Evolutionary conservation across 2,888 invertebrate genomes (phyloP).

Genomic region (Lingula anatina): DNA sequence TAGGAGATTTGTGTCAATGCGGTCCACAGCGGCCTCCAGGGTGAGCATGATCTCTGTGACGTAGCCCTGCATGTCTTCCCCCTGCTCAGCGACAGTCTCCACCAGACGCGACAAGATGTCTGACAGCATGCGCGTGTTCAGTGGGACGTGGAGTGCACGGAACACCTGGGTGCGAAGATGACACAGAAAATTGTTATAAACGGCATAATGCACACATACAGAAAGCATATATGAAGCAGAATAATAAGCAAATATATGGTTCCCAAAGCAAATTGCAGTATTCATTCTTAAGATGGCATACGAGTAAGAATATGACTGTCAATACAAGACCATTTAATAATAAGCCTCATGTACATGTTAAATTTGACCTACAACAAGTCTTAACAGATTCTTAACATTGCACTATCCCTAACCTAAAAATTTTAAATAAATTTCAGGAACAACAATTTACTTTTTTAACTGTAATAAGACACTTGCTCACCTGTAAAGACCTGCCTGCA

Average conservation of each 20-base stretch:
- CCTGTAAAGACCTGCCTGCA: slow-evolving; percentile 94
- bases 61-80: slow-evolving; percentile 99
- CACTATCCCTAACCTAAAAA: too few species aligned
- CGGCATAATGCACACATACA: too few species aligned
- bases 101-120: slow-evolving; percentile 93
- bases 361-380: too few species aligned
- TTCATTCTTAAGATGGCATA: too few species aligned
- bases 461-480: slow-evolving; percentile 44
- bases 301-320: too few species aligned
- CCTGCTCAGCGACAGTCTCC: slow-evolving; percentile 96
- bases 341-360: too few species aligned
- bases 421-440: too few species aligned
- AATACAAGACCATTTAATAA: too few species aligned
- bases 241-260: background rate
- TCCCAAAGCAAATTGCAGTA: background rate
- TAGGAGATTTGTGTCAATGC: slow-evolving; percentile 61
- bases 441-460: too few species aligned
- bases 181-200: background rate
- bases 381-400: too few species aligned
- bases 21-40: slow-evolving; percentile 90
- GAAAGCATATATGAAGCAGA: too few species aligned
- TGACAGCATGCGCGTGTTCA: slow-evolving; percentile 89
- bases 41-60: slow-evolving; percentile 95
- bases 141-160: slow-evolving; percentile 84
- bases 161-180: slow-evolving; percentile 53